Conservation (phyloP, 2,113 vertebrate species). For the Loxodonta africana region DNA sequence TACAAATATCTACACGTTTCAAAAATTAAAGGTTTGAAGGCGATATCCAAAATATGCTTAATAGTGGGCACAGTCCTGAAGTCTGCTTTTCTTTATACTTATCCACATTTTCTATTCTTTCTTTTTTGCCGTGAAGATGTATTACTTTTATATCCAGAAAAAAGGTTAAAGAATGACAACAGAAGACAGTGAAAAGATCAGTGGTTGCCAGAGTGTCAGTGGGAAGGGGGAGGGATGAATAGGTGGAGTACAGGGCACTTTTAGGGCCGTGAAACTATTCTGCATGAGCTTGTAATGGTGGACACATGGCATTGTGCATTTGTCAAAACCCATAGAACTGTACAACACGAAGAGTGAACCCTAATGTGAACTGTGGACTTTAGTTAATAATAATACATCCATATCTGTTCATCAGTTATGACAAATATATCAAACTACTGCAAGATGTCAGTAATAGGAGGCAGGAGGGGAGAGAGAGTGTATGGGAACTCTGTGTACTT, state of each 20-base stretch:
- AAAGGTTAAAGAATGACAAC: background rate
- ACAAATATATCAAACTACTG: background rate
- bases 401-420: background rate
- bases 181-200: background rate
- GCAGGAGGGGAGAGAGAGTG: background rate
- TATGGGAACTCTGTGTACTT: background rate
- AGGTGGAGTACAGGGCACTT: background rate
- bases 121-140: background rate
- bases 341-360: background rate
- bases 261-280: background rate
- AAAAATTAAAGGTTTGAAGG: slow-evolving; percentile 24
- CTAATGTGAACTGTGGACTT: background rate
- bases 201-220: too few species aligned
- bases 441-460: background rate
- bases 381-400: background rate
- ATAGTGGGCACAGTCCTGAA: background rate
- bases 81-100: slow-evolving; percentile 31
- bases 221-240: background rate
- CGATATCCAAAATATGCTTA: background rate
- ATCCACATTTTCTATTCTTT: background rate
- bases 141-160: slow-evolving; percentile 40
- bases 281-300: background rate
- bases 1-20: background rate
- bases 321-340: background rate
- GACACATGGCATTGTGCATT: background rate